Evolutionary conservation across 2,113 vertebrate genomes (phyloP).

Genomic region (Forbesichthys papilliferus): DNA sequence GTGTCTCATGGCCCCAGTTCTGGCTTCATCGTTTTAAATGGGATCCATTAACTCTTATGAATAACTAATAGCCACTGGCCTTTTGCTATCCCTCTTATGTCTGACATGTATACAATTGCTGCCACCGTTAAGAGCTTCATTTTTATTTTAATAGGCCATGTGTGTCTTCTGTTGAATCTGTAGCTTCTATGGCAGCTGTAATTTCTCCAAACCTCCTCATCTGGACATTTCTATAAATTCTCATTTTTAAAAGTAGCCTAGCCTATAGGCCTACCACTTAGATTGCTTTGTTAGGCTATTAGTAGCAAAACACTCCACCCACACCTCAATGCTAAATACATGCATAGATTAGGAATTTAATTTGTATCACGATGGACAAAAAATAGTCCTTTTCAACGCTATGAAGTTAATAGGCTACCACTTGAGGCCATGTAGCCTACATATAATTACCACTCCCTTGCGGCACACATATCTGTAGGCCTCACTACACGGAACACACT

Average conservation of each 20-base stretch:
- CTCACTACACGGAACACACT: slow-evolving; percentile 29
- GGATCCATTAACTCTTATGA: slow-evolving; percentile 68
- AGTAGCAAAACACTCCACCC: too few species aligned
- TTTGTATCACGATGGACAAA: too few species aligned
- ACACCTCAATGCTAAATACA: too few species aligned
- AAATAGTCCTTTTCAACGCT: background rate
- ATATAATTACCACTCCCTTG: slow-evolving; percentile 41
- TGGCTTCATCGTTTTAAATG: slow-evolving; percentile 56
- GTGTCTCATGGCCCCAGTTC: slow-evolving; percentile 48
- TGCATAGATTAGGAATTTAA: too few species aligned
- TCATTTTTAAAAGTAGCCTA: background rate
- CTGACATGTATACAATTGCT: slow-evolving; percentile 16
- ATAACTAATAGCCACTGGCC: slow-evolving; percentile 59
- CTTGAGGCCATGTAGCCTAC: slow-evolving; percentile 35
- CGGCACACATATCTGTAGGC: slow-evolving; percentile 26
- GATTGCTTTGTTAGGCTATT: background rate
- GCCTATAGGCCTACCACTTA: background rate
- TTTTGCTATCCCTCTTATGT: slow-evolving; percentile 39
- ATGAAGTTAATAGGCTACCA: slow-evolving; percentile 9
- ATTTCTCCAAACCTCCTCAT: background rate
- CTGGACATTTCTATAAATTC: background rate
- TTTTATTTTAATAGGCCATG: background rate
- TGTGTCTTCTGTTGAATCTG: background rate
- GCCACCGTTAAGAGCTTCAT: slow-evolving; percentile 14
- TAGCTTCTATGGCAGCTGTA: background rate